phyloP scores from a whole-genome alignment of 2,888 invertebrate genomes.

The Dendrolimus pini region DNA sequence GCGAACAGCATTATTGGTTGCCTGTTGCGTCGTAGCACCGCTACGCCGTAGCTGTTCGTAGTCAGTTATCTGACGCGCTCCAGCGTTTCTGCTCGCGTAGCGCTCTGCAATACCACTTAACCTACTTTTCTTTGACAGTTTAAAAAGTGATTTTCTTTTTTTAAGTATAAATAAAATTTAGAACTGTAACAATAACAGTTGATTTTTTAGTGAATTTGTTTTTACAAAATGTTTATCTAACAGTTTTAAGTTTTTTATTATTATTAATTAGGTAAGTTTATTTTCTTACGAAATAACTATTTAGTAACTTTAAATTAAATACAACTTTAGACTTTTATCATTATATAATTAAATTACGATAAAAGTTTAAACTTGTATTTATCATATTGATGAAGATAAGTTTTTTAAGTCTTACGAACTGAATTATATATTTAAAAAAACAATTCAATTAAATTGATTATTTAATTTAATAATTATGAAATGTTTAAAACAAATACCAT shows the following conservation, averaged over 20 bases:
- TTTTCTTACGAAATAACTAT: not conserved
- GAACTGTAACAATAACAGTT: not conserved
- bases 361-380: too few species aligned
- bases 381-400: too few species aligned
- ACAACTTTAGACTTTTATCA: too few species aligned
- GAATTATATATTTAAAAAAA: too few species aligned
- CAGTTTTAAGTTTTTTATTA: not conserved
- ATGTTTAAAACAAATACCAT: too few species aligned
- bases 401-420: too few species aligned
- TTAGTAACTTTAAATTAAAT: too few species aligned
- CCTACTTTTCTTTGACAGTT: conserved; percentile 32
- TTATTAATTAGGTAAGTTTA: not conserved
- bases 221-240: conserved; percentile 1
- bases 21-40: conserved; percentile 56
- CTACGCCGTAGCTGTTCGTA: conserved; percentile 17
- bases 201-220: conserved; percentile 12
- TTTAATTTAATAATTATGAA: too few species aligned
- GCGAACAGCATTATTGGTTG: conserved; percentile 18
- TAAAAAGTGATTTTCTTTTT: not conserved
- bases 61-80: conserved; percentile 50
- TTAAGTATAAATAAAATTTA: not conserved
- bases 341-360: too few species aligned
- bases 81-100: conserved; percentile 56
- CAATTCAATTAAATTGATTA: too few species aligned
- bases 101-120: conserved; percentile 31